A percentile compares a stretch with the other conserved stretches of the same genome.
These are phyloP conservation scores for Parazoanthus atlanticus DNA, from an alignment of 92 coral and sea anemone species.

Conservation along the genomic window DNA sequence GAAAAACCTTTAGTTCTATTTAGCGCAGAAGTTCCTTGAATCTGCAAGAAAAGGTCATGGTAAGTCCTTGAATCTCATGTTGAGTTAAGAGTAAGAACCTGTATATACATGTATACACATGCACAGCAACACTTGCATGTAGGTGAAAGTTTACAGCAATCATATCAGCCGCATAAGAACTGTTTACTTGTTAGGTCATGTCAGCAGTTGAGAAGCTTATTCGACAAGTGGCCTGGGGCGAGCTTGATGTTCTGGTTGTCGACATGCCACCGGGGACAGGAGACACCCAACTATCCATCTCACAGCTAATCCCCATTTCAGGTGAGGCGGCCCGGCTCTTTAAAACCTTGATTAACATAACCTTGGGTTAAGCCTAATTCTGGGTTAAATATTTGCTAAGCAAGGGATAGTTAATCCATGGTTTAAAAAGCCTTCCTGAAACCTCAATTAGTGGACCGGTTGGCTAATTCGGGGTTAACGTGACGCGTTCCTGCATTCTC, in stretches of 20 bases:
- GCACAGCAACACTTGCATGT: background rate
- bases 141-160: background rate
- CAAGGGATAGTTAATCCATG: too few species aligned
- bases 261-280: constrained; percentile 99
- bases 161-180: background rate
- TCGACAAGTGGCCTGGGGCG: constrained; percentile 98
- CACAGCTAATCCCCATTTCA: constrained; percentile 94
- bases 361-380: background rate
- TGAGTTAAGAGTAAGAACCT: too few species aligned
- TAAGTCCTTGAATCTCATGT: too few species aligned
- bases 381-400: too few species aligned
- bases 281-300: constrained; percentile 96
- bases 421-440: too few species aligned
- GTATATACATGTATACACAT: background rate
- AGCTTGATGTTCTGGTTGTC: constrained; percentile 87
- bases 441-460: too few species aligned
- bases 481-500: too few species aligned
- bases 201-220: constrained; percentile 94
- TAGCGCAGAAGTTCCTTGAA: too few species aligned
- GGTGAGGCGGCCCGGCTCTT: constrained; percentile 51
- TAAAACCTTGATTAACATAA: background rate
- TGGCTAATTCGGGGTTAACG: too few species aligned
- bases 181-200: constrained; percentile 72
- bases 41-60: too few species aligned
- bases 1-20: too few species aligned